Base-by-base conservation (phyloP, 2,888 invertebrate genomes). In the Cabera pusaria region DNA sequence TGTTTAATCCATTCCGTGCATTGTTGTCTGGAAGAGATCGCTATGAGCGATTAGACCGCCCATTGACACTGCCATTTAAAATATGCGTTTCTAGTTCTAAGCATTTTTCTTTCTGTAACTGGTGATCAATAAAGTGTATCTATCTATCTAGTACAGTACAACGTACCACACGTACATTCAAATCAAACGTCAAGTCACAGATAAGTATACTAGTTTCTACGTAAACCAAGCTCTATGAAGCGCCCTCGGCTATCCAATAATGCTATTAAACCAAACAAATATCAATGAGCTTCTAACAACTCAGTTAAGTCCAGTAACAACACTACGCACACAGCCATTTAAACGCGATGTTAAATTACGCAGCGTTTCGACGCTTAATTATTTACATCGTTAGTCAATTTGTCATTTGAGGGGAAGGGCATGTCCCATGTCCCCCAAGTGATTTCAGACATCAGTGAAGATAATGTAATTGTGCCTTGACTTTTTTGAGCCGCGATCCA, bases 231-330 rank as follows among this genome's bases (percentile, higher is more conserved):
- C 31, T 29, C 38, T 24, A 14, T 34, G 50, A 37, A 56, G 61
- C 57, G 59, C 64, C n/a, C 59, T 49, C 35, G 51, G 49, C 46
- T 45, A 53, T 59, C 52, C 56, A 55, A 62, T 60, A 48, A 55
- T 46, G 48, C 26, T 45, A 45, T 54, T 53, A 52, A 52, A 55
- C 54, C 48, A 56, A 58, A 56, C 54, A 59, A 52, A 56, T 47
- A 49, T 36, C 43, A 25, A 48, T 54, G 48, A 48, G 48, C 49
- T 40, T 47, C 42, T 42, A 50, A 49, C 42, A 45, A 31, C 28
- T 36, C 26, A 33, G 32, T 33, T 41, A 35, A 38, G 29, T 35
- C 9, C 21, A 21, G 21, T 42, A 21, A 24, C 31, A 38, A 18
- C 23, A 23, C 43, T 35, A 55, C 57, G 50, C 56, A 54, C 47